A percentile compares a stretch with the other conserved stretches of the same genome.
These are phyloP conservation scores for Lasioglossum malachurum DNA, from an alignment of 2,888 invertebrate genomes.

Conservation along the genomic window DNA sequence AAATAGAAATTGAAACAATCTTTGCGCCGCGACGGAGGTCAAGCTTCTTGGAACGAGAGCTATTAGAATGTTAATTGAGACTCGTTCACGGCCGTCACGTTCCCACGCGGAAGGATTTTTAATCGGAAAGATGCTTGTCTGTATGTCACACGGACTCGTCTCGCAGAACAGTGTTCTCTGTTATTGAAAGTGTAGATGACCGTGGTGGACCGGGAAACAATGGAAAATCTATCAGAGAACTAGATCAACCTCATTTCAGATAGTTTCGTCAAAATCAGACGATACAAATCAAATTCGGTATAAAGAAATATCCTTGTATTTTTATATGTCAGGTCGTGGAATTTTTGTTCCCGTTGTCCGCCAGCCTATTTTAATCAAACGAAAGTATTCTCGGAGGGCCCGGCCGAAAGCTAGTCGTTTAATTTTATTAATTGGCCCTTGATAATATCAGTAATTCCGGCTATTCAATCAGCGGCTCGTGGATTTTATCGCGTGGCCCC, in stretches of 20 bases:
- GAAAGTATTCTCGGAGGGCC: background rate
- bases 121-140: background rate
- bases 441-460: constrained; percentile 12
- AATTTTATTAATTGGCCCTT: background rate
- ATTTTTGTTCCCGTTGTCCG: background rate
- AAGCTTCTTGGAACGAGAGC: background rate
- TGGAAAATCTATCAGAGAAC: background rate
- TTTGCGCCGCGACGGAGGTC: background rate
- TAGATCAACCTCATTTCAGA: background rate
- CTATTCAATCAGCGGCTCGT: constrained; percentile 15
- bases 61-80: background rate
- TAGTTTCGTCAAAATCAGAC: background rate
- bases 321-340: background rate
- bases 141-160: background rate
- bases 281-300: background rate
- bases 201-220: background rate
- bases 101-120: background rate
- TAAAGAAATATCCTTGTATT: background rate
- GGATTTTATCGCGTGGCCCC: constrained; percentile 11
- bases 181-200: background rate
- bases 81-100: background rate
- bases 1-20: constrained; percentile 29
- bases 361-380: background rate
- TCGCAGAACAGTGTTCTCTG: background rate
- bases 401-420: background rate